Conservation (phyloP, 2,888 invertebrate genomes). For the Hydrotaea cyrtoneurina region DNA sequence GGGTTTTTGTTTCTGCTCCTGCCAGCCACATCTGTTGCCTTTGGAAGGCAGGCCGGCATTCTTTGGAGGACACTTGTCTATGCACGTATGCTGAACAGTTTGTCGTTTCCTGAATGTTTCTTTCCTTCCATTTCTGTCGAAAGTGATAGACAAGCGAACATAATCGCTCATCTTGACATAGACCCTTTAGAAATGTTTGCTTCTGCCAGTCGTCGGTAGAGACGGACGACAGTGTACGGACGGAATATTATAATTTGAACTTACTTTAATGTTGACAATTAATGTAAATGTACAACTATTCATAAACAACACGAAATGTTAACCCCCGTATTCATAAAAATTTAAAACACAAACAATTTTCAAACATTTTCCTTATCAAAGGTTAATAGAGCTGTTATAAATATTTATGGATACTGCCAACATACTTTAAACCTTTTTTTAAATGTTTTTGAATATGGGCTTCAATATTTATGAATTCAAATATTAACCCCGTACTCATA, state of each 20-base stretch:
- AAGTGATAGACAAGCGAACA: slow-evolving; percentile 69
- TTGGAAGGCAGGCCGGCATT: slow-evolving; percentile 67
- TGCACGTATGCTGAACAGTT: slow-evolving; percentile 8
- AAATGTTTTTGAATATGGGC: no score
- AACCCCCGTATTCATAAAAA: no score
- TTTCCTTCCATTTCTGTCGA: slow-evolving; percentile 46
- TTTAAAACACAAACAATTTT: no score
- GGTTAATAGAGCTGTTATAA: no score
- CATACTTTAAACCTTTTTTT: no score
- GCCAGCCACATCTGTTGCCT: slow-evolving; percentile 77
- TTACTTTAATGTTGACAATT: no score
- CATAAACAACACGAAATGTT: no score
- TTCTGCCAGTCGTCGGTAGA: slow-evolving; percentile 11
- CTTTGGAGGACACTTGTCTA: slow-evolving; percentile 67
- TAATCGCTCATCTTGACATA: slow-evolving; percentile 68
- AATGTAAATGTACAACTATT: no score
- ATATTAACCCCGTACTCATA: no score
- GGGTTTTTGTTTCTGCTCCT: slow-evolving; percentile 56
- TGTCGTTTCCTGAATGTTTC: slow-evolving; percentile 49
- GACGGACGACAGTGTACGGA: not conserved
- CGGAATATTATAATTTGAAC: not conserved
- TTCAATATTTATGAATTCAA: no score
- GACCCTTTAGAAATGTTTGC: slow-evolving; percentile 18
- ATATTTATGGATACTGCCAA: no score
- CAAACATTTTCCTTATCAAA: no score